Base-by-base conservation (phyloP, 2,888 invertebrate genomes). In the Phrixothrix hirtus region DNA sequence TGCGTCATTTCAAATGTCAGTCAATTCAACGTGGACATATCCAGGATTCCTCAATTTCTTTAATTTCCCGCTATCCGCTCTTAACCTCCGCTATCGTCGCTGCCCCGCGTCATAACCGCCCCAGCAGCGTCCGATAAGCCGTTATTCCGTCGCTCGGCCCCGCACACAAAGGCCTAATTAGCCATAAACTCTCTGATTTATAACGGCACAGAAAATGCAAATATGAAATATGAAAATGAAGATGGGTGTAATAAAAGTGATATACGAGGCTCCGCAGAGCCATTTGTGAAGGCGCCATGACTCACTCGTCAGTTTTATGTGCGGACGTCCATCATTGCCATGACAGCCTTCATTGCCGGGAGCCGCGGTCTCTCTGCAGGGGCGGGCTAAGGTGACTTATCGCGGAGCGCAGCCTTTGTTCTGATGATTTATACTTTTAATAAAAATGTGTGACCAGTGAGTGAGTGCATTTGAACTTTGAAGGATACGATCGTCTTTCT, bases 181-280 rank as follows among this genome's bases (percentile, higher is more conserved):
- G 81, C 81, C 81, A 81, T 81, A 81, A 81, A 81, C 79, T 79
- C 78, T 74, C 78, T 81, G 81, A 81, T 81, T 81, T 81, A 81
- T 80, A 79, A 79, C 79, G 78, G 78, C 77, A 76, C 76, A 78
- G 78, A 78, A 79, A 79, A 79, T 79, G 79, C 79, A 79, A 79
- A 79, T 79, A 78, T 79, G 79, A 79, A 78, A 79, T 79, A 79
- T 79, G 79, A 79, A 79, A 78, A 79, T 79, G 78, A 78, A 78
- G 78, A 78, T 78, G 78, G 77, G 84, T 83, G 84, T 85, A 85
- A 85, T 85, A 86, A 85, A 86, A 85, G 83, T 85, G 85, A 86
- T 85, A 84, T 85, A 86, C 81, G 82, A 82, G 83, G 82, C 85
- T 84, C 85, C 82, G 82, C 82, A 83, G 85, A 81, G 85, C 85